Evolutionary conservation across 2,113 vertebrate species (phyloP).

Genomic region (Clarias gariepinus): DNA sequence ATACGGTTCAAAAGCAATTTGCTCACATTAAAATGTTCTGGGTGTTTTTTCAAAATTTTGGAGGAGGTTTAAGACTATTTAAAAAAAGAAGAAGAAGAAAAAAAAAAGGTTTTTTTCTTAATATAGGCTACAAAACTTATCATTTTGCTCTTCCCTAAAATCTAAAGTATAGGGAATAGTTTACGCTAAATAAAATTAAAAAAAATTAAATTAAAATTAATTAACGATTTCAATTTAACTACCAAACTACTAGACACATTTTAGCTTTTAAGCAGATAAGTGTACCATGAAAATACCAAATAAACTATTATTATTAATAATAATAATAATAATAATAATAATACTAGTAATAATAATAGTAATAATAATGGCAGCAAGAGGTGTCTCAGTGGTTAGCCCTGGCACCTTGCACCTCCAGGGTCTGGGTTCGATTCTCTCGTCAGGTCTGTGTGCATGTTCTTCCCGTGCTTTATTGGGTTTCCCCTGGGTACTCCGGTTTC

Average conservation of each 20-base stretch:
- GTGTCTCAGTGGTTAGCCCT: too few relatives aligned
- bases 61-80: constrained; percentile 7
- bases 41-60: neutral
- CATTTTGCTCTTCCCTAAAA: neutral
- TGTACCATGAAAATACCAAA: neutral
- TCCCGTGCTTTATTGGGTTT: too few relatives aligned
- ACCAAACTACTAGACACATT: neutral
- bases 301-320: too few relatives aligned
- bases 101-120: neutral
- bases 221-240: neutral
- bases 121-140: neutral
- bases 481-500: too few relatives aligned
- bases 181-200: too few relatives aligned
- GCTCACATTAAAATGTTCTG: neutral
- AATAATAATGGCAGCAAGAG: too few relatives aligned
- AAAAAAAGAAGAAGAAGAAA: neutral
- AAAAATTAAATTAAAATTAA: neutral
- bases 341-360: too few relatives aligned
- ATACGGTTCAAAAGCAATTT: neutral
- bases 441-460: too few relatives aligned
- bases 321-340: too few relatives aligned
- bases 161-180: neutral
- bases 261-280: neutral
- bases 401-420: too few relatives aligned
- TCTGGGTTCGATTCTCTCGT: too few relatives aligned